Evolutionary conservation across 2,113 vertebrate genomes (phyloP), one percentile per base, ranked within the genome.

Genomic region (Rhea pennata): DNA sequence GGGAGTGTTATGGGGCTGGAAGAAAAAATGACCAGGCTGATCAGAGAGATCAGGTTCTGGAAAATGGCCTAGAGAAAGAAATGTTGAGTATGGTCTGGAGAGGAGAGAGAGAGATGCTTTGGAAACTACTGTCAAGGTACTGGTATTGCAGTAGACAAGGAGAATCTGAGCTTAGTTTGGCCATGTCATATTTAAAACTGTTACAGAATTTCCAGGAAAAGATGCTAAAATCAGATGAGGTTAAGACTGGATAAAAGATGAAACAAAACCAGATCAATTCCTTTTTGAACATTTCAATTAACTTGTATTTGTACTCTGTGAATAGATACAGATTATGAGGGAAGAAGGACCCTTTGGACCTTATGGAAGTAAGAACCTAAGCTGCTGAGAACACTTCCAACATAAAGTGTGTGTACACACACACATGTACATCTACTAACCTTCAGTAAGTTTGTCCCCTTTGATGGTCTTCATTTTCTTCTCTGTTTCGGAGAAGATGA

Each of bases 341-440:
- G 20, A 94, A 75, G 27, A 62, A 58, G 7, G 2, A 1, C 6
- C 6, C 16, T 67, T 69, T 69, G 22, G 10, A 46, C 42, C 61
- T 40, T n/a, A 48, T 8, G 72, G 51, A 78, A 46, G 17, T 73
- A 61, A 12, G 29, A 91, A 67, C 33, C 15, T 65, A 40, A 70
- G 22, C n/a, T 21, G 39, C 16, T 54, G 62, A 46, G 29, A 36
- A 80, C 76, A 56, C 1, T 59, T 80, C n/a, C 16, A 80, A 15
- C 21, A 22, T 33, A 64, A 61, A 0, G 1, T 26, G 19, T 53
- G 13, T 33, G 27, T 29, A 14, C 54, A 29, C 54, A 56, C 53
- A 54, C 26, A 26, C 24, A 9, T 48, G 23, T 33, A 2, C 0
- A 0, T 62, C 5, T 20, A 4, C 40, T 67, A 40, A 50, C 13